Evolutionary conservation across 2,797 vertebrate genomes (phyloP).

Genomic region (Anguilla anguilla): DNA sequence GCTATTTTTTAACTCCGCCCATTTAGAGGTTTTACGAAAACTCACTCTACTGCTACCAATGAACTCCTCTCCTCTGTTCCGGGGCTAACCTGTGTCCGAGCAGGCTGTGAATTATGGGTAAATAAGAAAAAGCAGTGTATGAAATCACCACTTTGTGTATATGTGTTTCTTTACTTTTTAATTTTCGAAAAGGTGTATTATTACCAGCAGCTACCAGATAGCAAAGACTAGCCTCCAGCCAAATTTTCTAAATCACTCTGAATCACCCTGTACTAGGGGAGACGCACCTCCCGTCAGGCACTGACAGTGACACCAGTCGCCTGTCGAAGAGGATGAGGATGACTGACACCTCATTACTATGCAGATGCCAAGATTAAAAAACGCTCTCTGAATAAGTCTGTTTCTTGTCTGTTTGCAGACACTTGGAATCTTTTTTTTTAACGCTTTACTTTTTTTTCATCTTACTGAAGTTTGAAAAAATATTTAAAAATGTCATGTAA

Average conservation of each 20-base stretch:
- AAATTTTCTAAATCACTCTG: background rate
- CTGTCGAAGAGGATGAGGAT: background rate
- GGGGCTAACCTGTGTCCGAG: no score
- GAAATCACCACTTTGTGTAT: background rate
- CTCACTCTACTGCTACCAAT: background rate
- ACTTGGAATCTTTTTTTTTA: background rate
- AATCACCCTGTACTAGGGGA: background rate
- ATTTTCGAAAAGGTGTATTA: background rate
- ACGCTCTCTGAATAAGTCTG: background rate
- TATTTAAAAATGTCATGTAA: background rate
- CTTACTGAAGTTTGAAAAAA: background rate
- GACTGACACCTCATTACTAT: background rate
- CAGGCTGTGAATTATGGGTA: background rate
- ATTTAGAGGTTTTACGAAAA: background rate
- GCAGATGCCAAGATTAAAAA: background rate
- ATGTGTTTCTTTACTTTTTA: background rate
- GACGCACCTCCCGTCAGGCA: background rate
- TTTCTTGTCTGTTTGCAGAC: conserved; percentile 2
- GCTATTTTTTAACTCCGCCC: background rate
- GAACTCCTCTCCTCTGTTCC: background rate
- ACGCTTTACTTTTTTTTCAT: background rate
- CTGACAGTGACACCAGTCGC: background rate
- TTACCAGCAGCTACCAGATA: no score
- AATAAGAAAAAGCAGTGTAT: background rate
- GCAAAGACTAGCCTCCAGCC: background rate